A percentile compares a stretch with the other conserved stretches of the same genome.
These are phyloP conservation scores for Chamaetylas fuelleborni DNA, from an alignment of 2,113 vertebrate species.

Conservation along the genomic window DNA sequence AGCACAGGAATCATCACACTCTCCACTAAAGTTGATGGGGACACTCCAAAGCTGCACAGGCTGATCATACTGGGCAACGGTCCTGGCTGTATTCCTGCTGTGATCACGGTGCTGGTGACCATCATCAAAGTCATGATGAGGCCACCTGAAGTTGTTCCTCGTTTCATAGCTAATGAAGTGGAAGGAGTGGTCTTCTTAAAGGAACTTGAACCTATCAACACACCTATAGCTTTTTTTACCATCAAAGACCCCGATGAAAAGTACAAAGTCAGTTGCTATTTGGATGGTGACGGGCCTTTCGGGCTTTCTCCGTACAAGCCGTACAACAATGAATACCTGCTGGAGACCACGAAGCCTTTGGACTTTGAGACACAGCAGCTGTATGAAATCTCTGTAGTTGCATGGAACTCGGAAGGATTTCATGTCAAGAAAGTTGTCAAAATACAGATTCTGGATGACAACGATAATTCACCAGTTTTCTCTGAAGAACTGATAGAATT, in stretches of 20 bases:
- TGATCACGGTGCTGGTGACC: constrained; percentile 82
- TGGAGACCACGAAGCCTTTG: constrained; percentile 89
- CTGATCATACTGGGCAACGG: constrained; percentile 88
- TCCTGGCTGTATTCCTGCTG: constrained; percentile 92
- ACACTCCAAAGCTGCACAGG: constrained; percentile 80
- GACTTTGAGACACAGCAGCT: constrained; percentile 87
- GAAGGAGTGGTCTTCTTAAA: constrained; percentile 89
- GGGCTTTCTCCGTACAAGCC: constrained; percentile 85
- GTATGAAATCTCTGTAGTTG: constrained; percentile 87
- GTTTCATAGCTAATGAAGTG: constrained; percentile 89
- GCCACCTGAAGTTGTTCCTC: constrained; percentile 85
- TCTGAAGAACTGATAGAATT: constrained; percentile 85
- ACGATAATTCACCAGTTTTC: constrained; percentile 93
- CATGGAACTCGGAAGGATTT: constrained; percentile 78
- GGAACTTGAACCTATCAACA: constrained; percentile 87
- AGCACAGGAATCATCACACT: constrained; percentile 84
- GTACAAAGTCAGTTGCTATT: constrained; percentile 82
- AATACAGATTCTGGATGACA: constrained; percentile 90
- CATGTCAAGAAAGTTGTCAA: constrained; percentile 82
- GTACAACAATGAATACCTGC: constrained; percentile 88
- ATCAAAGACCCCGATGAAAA: constrained; percentile 85
- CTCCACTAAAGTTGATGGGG: constrained; percentile 79
- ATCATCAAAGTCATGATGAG: constrained; percentile 84
- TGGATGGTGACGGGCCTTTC: constrained; percentile 90
- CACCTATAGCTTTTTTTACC: constrained; percentile 94